These are phyloP conservation scores for Camponotus fellah DNA, from an alignment of 2,888 invertebrate genomes.

Conservation along the genomic window DNA sequence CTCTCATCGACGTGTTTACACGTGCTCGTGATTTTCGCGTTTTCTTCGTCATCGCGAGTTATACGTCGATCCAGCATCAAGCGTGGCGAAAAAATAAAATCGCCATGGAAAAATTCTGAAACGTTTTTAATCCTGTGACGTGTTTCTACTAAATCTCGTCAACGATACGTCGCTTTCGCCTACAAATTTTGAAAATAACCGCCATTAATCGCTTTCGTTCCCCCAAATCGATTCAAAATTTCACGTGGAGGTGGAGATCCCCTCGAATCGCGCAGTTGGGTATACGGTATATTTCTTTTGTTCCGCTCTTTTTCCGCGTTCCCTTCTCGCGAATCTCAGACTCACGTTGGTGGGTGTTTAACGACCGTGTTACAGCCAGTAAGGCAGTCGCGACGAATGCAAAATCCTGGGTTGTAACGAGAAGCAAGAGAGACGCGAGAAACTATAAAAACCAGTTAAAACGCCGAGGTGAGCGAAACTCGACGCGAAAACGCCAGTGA, in stretches of 20 bases:
- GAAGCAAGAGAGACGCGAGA: constrained; percentile 57
- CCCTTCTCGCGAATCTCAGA: neutral
- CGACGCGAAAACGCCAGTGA: constrained; percentile 76
- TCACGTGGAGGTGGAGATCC: neutral
- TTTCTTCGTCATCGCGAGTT: constrained; percentile 50
- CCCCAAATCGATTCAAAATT: constrained; percentile 10
- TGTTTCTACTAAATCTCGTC: constrained; percentile 32
- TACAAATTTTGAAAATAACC: constrained; percentile 30
- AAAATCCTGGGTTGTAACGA: constrained; percentile 58
- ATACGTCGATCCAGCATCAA: neutral
- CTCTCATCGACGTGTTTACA: constrained; percentile 60
- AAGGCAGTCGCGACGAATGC: constrained; percentile 61
- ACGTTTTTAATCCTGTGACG: neutral
- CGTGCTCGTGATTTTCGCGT: constrained; percentile 52
- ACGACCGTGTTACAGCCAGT: constrained; percentile 51
- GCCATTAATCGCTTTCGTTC: neutral
- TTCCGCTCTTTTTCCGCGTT: constrained; percentile 6
- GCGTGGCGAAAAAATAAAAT: constrained; percentile 28
- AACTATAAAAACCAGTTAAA: constrained; percentile 72
- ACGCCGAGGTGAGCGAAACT: constrained; percentile 71
- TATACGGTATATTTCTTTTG: constrained; percentile 22
- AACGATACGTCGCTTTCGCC: constrained; percentile 25
- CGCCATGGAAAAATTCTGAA: constrained; percentile 36
- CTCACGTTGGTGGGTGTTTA: constrained; percentile 51
- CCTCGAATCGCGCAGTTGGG: constrained; percentile 27